A percentile compares a stretch with the other conserved stretches of the same genome.
phyloP scores from a whole-genome alignment of 2,113 vertebrate species.

The Pyxicephalus adspersus region DNA sequence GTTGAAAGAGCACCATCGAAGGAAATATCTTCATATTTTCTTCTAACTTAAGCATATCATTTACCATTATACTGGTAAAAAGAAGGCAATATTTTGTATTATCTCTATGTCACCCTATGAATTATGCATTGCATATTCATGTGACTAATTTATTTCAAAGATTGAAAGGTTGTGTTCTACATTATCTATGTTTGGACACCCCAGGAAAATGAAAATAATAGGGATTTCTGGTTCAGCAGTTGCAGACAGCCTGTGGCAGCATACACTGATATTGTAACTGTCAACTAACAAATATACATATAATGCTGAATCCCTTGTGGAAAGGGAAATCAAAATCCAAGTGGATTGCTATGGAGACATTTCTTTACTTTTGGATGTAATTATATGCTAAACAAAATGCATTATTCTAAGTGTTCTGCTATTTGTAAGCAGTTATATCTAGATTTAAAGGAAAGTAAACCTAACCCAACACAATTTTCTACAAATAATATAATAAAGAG shows the following conservation, averaged over 20 bases:
- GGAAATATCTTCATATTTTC: too few relatives aligned
- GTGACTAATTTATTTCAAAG: neutral
- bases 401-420: too few relatives aligned
- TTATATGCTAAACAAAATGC: neutral
- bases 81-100: neutral
- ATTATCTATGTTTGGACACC: neutral
- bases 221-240: constrained; percentile 2
- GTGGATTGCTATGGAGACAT: neutral
- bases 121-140: neutral
- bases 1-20: too few relatives aligned
- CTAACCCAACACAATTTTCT: too few relatives aligned
- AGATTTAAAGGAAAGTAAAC: too few relatives aligned
- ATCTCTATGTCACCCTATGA: neutral
- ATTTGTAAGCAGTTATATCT: too few relatives aligned
- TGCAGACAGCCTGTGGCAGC: neutral
- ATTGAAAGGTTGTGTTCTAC: constrained; percentile 1
- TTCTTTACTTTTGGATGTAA: neutral
- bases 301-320: neutral
- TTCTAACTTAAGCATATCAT: too few relatives aligned
- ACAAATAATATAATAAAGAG: too few relatives aligned
- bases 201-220: neutral
- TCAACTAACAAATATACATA: neutral
- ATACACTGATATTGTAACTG: neutral
- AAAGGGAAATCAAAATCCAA: neutral
- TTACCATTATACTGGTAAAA: neutral